These are phyloP conservation scores for Gambusia holbrooki DNA, from an alignment of 2,113 vertebrate genomes.

Conservation along the genomic window DNA sequence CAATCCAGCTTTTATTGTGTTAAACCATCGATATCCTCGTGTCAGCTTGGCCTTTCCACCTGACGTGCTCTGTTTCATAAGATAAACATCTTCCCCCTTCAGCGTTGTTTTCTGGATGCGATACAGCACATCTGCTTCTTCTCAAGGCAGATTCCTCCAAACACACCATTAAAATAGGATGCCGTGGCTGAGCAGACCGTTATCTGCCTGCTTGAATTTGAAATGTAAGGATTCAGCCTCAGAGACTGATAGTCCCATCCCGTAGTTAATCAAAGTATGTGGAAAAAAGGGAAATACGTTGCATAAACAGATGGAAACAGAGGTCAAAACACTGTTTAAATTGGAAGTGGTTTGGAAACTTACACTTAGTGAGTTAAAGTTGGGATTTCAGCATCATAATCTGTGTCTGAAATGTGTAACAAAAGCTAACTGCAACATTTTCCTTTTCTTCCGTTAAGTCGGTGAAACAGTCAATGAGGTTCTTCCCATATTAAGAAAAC, in stretches of 20 bases:
- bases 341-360: not conserved
- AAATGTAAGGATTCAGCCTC: not conserved
- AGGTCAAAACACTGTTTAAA: not conserved
- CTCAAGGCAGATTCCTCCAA: not conserved
- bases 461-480: not conserved
- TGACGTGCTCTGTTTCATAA: not conserved
- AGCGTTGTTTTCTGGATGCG: not conserved
- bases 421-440: not conserved
- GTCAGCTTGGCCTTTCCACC: not conserved
- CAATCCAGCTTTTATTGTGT: not conserved
- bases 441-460: not conserved
- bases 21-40: not conserved
- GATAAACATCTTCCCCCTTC: slow-evolving; percentile 5
- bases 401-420: not conserved
- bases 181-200: not conserved
- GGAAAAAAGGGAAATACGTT: not conserved
- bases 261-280: not conserved
- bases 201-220: not conserved
- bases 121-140: slow-evolving; percentile 8
- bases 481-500: not conserved
- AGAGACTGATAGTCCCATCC: not conserved
- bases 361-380: not conserved
- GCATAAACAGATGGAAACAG: not conserved
- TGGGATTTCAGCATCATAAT: not conserved
- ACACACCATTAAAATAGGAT: slow-evolving; percentile 1